A percentile compares a stretch with the other conserved stretches of the same genome.
phyloP scores from a whole-genome alignment of 2,888 invertebrate genomes.

The Phorcus lineatus region DNA sequence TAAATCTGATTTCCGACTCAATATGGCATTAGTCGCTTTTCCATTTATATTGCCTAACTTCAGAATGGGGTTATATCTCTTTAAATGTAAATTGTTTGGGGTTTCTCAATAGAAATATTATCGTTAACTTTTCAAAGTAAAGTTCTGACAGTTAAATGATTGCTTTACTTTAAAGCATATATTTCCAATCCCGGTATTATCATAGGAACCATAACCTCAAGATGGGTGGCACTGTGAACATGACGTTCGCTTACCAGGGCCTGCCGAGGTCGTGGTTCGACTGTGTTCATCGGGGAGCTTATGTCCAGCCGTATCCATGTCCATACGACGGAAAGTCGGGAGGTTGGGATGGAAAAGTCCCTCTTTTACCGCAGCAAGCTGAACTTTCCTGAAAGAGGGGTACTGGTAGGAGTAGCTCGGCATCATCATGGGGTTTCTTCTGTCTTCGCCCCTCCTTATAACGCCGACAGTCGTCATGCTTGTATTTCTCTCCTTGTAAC shows the following conservation, averaged over 20 bases:
- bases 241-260: conserved; percentile 59
- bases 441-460: conserved; percentile 50
- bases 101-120: no score
- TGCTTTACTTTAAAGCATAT: no score
- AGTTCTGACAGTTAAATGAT: no score
- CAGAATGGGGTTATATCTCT: no score
- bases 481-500: no score
- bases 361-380: conserved; percentile 71
- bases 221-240: neutral
- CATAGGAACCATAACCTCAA: neutral
- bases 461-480: conserved; percentile 71
- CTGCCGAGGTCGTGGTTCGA: conserved; percentile 67
- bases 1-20: no score
- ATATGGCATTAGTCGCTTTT: no score
- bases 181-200: no score
- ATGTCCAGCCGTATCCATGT: conserved; percentile 73
- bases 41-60: no score
- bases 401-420: conserved; percentile 72
- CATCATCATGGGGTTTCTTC: conserved; percentile 63
- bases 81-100: no score
- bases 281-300: conserved; percentile 73
- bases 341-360: conserved; percentile 72
- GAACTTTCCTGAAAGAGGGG: conserved; percentile 65
- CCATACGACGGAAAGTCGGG: conserved; percentile 73
- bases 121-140: no score